Evolutionary conservation across 1,140 invertebrate genomes (phyloP).

Genomic region (Cherax destructor): DNA sequence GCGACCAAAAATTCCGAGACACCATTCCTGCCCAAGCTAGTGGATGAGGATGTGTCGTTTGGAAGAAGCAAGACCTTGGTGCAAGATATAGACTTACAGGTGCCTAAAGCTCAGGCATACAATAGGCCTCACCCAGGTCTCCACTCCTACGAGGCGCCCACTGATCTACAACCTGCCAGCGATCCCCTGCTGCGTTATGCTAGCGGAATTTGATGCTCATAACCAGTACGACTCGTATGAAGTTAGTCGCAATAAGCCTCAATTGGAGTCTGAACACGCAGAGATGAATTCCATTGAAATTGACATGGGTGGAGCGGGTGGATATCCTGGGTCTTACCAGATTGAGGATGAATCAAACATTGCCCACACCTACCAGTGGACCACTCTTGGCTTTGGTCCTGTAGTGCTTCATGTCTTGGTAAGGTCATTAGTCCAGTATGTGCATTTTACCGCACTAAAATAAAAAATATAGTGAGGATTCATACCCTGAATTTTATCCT

Average conservation of each 20-base stretch:
- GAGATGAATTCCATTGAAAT: slow-evolving; percentile 47
- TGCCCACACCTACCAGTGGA: slow-evolving; percentile 75
- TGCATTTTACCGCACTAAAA: too few species aligned
- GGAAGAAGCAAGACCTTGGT: background rate
- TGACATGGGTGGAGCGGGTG: slow-evolving; percentile 19
- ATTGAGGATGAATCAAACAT: slow-evolving; percentile 6
- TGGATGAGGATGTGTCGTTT: slow-evolving; percentile 17
- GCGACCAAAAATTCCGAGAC: slow-evolving; percentile 38
- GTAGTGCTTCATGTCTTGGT: slow-evolving; percentile 95
- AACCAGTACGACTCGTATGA: slow-evolving; percentile 36
- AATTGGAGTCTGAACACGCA: slow-evolving; percentile 6
- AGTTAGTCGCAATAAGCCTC: slow-evolving; percentile 9
- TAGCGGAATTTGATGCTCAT: slow-evolving; percentile 17
- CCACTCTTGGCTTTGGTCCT: slow-evolving; percentile 82
- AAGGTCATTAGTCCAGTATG: slow-evolving; percentile 73
- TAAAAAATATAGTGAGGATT: too few species aligned
- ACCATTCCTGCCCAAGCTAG: slow-evolving; percentile 31
- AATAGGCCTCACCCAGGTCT: slow-evolving; percentile 44
- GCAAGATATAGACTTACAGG: background rate
- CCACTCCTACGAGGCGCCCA: slow-evolving; percentile 36
- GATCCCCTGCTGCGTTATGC: slow-evolving; percentile 50
- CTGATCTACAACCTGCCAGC: slow-evolving; percentile 1
- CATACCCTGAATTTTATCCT: too few species aligned
- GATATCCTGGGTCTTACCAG: slow-evolving; percentile 39
- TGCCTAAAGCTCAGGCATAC: slow-evolving; percentile 53